Evolutionary conservation across 2,797 vertebrate genomes (phyloP).

Genomic region (Pogonophryne albipinna): DNA sequence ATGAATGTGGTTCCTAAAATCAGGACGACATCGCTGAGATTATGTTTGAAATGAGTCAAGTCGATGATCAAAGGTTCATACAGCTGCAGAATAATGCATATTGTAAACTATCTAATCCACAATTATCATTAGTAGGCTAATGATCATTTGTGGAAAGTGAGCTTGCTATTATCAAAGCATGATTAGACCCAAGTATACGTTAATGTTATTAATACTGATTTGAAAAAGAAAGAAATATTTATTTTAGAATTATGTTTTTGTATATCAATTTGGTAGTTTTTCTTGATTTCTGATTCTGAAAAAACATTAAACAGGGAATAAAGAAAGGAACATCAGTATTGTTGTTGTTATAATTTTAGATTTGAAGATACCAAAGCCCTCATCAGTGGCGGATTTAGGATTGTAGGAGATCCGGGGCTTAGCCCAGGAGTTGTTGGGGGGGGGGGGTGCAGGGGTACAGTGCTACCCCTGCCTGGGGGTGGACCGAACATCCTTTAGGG

Average conservation of each 20-base stretch:
- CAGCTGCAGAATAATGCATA: neutral
- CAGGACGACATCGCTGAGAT: neutral
- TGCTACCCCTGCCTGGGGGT: too few species aligned
- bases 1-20: conserved; percentile 39
- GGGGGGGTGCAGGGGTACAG: too few species aligned
- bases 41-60: neutral
- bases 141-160: neutral
- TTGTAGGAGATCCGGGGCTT: too few species aligned
- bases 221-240: neutral
- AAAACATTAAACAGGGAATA: too few species aligned
- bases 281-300: too few species aligned
- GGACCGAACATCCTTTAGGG: too few species aligned
- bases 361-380: neutral
- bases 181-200: neutral
- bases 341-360: neutral
- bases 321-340: neutral
- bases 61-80: conserved; percentile 6
- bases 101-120: neutral
- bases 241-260: neutral
- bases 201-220: neutral
- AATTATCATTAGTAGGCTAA: neutral
- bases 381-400: too few species aligned
- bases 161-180: neutral
- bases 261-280: neutral
- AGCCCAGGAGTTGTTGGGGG: too few species aligned